Evolutionary conservation across 2,888 invertebrate species (phyloP).

Genomic region (Drosophila cognata): DNA sequence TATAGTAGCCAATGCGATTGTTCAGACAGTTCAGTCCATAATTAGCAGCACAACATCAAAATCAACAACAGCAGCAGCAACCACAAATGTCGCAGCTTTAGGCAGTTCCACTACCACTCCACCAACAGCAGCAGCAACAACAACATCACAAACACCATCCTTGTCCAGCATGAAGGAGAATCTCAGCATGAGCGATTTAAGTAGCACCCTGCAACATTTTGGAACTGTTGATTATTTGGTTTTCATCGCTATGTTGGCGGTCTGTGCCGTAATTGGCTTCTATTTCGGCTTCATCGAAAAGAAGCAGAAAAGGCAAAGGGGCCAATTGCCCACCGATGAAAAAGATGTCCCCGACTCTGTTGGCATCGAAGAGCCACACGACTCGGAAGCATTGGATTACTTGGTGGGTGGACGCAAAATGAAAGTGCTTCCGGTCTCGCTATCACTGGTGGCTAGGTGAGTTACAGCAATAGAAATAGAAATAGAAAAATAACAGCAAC

Average conservation of each 20-base stretch:
- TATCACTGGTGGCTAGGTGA: slow-evolving; percentile 94
- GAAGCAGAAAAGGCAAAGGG: slow-evolving; percentile 65
- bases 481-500: slow-evolving; percentile 10
- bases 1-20: slow-evolving; percentile 55
- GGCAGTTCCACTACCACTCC: background rate
- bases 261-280: slow-evolving; percentile 91
- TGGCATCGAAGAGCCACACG: slow-evolving; percentile 71
- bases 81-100: slow-evolving; percentile 23
- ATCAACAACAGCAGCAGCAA: slow-evolving; percentile 36
- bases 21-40: slow-evolving; percentile 69
- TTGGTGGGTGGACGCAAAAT: slow-evolving; percentile 93
- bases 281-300: slow-evolving; percentile 93
- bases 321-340: slow-evolving; percentile 48
- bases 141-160: slow-evolving; percentile 13
- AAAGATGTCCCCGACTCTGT: slow-evolving; percentile 54
- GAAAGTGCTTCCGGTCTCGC: slow-evolving; percentile 92
- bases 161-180: slow-evolving; percentile 42
- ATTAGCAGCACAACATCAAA: slow-evolving; percentile 69
- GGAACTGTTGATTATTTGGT: slow-evolving; percentile 91
- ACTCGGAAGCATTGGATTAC: slow-evolving; percentile 88
- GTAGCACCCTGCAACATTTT: slow-evolving; percentile 88
- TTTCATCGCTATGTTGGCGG: slow-evolving; percentile 91
- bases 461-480: slow-evolving; percentile 41
- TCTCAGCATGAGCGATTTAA: slow-evolving; percentile 83
- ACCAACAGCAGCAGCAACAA: background rate